Evolutionary conservation across 2,888 invertebrate species (phyloP), one percentile per base, ranked within the genome.

Genomic region (Synanthedon tipuliformis): DNA sequence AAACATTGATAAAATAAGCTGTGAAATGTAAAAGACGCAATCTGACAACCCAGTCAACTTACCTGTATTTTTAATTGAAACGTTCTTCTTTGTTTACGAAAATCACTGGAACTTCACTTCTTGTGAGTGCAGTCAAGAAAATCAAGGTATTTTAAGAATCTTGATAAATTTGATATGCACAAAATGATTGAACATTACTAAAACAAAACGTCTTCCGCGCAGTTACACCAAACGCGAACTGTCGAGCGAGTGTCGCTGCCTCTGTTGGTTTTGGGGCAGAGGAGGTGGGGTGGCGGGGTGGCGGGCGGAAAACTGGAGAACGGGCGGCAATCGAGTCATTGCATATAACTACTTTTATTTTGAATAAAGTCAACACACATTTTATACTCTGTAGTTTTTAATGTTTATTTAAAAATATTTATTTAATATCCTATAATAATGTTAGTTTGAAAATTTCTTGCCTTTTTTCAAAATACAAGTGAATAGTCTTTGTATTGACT

Each of bases 191-290:
- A 73, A 79, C 87, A 87, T 86, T 74, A 75, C 87, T 83, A 73
- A 74, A 64, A 73, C 69, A 75, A 73, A 66, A 83, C 87, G 88
- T 88, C 87, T 77, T 69, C 65, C 83, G 78, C 83, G 78, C 78
- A 80, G 79, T 81, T 75, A 85, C 79, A 86, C 83, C 84, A 83
- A 88, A 89, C 87, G 88, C 89, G 88, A 89, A 89, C 89, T 89
- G 89, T 34, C 34, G 34, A 34, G 34, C 34, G 34, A 34, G 34
- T 83, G 77, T 75, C 75, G 78, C 15, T 34, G 89, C 88, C 12
- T 49, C 18, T 18, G 49, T 69, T 70, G 61, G 70, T 76, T 81
- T 80, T 73, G 73, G 64, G 61, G 66, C 64, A 62, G 61, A 65
- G 40, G 61, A 54, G 61, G 59, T 59, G 59, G 61, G 56, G 64